Evolutionary conservation across 2,797 vertebrate species (phyloP), one percentile per base, ranked within the genome.

Genomic region (Pangasius macronema): DNA sequence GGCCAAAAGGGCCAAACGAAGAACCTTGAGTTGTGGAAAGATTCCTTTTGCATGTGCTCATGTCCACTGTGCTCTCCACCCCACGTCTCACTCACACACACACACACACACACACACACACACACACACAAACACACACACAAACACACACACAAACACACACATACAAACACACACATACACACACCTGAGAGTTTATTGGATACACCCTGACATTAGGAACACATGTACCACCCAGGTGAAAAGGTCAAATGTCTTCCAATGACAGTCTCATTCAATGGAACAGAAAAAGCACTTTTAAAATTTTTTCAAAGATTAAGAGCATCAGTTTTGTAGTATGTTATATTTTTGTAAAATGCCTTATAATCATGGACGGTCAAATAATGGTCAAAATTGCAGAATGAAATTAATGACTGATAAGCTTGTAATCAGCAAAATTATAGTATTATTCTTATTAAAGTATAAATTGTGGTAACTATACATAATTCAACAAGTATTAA

Each of bases 21-120:
- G 59, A 67, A 57, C 24, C 14, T 30, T 83, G 57, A 85, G 18
- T 76, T 88, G 82, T 68, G 33, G 18, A 53, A 73, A 77, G 63
- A 87, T 88, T 46, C 77, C 90, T 92, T 91, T 59, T 80, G 57
- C 81, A 85, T 81, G 13, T 89, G 85, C 67, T 57, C 86, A 87
- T 87, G 82, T 85, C 36, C 63, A 75, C 73, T 67, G 33, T 10
- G 20, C 67, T 82, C 76, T 22, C 63, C 72, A 86, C 70, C 80
- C 61, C 46, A 65, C 68, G 49, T 61, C 63, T 84, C 14, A 2
- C 75, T 16, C 73, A 51, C 70, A 11, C 33, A 3, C 59, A 6
- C 61, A 27, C 27, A 11, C 61, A 14, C 63, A 14, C 63, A 33
- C n/a, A 30, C 63, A 33, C 63, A 65, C n/a, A 65, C 63, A 2